phyloP scores from a whole-genome alignment of 2,888 invertebrate genomes.

The Andrena marginata region DNA sequence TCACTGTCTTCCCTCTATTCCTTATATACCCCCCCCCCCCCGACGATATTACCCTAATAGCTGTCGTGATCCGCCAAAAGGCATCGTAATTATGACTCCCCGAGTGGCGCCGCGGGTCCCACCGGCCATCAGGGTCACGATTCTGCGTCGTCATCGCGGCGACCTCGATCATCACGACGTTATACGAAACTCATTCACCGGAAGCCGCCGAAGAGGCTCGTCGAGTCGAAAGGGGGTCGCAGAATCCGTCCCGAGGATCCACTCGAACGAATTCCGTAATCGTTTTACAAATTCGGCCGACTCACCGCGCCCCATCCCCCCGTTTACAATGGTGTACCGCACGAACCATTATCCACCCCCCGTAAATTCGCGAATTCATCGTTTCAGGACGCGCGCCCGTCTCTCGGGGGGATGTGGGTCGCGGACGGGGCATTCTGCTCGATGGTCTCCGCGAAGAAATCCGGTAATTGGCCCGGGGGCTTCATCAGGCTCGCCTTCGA shows the following conservation, averaged over 20 bases:
- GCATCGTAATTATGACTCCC: conserved; percentile 24
- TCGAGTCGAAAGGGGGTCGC: neutral
- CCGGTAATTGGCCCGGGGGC: conserved; percentile 76
- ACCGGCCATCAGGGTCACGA: conserved; percentile 10
- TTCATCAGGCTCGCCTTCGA: conserved; percentile 73
- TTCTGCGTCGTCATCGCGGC: conserved; percentile 53
- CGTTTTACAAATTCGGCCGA: conserved; percentile 70
- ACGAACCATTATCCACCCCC: conserved; percentile 46
- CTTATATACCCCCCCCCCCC: neutral
- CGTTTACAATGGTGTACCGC: conserved; percentile 51
- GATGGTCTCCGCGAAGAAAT: conserved; percentile 61
- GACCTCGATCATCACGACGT: conserved; percentile 54
- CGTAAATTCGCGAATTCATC: conserved; percentile 67
- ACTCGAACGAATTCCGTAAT: conserved; percentile 64
- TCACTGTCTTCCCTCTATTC: neutral
- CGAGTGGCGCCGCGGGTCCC: neutral
- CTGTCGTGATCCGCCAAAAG: conserved; percentile 15
- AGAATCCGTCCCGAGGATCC: conserved; percentile 38
- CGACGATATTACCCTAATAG: neutral
- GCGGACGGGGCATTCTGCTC: conserved; percentile 25
- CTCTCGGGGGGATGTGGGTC: neutral
- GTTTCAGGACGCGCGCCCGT: conserved; percentile 35
- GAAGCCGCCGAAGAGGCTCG: conserved; percentile 44
- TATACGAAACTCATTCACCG: conserved; percentile 59
- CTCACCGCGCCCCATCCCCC: conserved; percentile 44